Percentiles rank a stretch among this genome's conserved stretches.
Evolutionary conservation across 1,140 invertebrate species (phyloP).

Genomic region (Probaryconus sp.): DNA sequence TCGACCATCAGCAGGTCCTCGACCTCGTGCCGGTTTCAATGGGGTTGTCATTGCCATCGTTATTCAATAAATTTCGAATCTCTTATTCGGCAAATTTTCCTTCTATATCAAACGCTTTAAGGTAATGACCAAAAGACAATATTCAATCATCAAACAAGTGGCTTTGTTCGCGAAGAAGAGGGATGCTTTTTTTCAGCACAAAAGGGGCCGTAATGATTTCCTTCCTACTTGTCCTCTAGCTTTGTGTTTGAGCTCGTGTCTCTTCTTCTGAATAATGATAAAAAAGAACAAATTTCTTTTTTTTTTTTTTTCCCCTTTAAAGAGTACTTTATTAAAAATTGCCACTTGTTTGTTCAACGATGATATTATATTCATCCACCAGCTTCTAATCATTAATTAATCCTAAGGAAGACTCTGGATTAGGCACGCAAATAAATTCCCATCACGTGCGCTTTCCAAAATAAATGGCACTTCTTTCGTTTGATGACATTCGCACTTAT

Average conservation of each 20-base stretch:
- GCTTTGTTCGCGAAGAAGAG: conserved; percentile 30
- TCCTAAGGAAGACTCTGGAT: conserved; percentile 56
- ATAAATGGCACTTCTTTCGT: neutral
- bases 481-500: too few relatives aligned
- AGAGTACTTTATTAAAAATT: too few relatives aligned
- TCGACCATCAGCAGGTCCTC: conserved; percentile 73
- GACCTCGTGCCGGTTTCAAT: conserved; percentile 69
- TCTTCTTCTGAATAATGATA: conserved; percentile 42
- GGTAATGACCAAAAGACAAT: too few relatives aligned
- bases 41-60: conserved; percentile 65
- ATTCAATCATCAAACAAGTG: conserved; percentile 31
- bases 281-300: too few relatives aligned
- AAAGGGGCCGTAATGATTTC: conserved; percentile 61
- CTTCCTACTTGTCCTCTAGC: conserved; percentile 59
- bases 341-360: too few relatives aligned
- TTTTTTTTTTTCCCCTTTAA: conserved; percentile 11
- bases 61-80: conserved; percentile 26
- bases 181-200: conserved; percentile 42
- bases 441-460: neutral
- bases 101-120: too few relatives aligned
- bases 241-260: conserved; percentile 49
- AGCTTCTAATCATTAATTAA: too few relatives aligned
- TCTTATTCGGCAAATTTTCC: conserved; percentile 1
- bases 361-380: too few relatives aligned
- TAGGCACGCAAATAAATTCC: conserved; percentile 47